Percentiles rank a stretch among this genome's conserved stretches.
Conservation (phyloP, 2,888 invertebrate genomes). For the Nineta flava region DNA sequence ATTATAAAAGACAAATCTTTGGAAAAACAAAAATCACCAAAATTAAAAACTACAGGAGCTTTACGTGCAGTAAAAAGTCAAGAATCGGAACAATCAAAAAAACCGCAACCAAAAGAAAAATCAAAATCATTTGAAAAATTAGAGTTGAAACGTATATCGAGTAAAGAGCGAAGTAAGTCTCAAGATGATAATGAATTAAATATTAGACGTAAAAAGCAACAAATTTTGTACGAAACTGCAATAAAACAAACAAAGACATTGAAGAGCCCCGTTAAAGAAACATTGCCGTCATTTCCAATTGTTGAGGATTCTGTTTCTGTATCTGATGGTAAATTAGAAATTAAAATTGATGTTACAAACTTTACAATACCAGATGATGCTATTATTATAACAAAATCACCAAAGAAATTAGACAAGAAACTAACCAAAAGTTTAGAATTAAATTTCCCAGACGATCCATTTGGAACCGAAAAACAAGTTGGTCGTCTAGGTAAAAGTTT, state of each 20-base stretch:
- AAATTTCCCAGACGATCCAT: constrained; percentile 29
- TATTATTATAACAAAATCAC: constrained; percentile 58
- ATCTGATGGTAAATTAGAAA: constrained; percentile 57
- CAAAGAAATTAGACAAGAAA: constrained; percentile 46
- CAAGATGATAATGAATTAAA: constrained; percentile 59
- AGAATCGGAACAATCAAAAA: constrained; percentile 37
- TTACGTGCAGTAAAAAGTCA: constrained; percentile 38
- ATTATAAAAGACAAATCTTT: constrained; percentile 29
- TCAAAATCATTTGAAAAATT: constrained; percentile 51
- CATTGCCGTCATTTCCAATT: constrained; percentile 51
- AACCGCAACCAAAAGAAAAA: constrained; percentile 39
- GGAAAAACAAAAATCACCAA: constrained; percentile 34
- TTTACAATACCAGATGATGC: constrained; percentile 41
- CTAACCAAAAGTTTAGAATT: constrained; percentile 47
- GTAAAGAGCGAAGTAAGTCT: constrained; percentile 52
- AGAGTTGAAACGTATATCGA: constrained; percentile 36
- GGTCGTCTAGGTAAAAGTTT: constrained; percentile 27
- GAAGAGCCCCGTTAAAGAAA: constrained; percentile 57
- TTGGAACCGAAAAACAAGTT: constrained; percentile 19
- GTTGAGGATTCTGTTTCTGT: constrained; percentile 59
- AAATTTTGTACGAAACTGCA: constrained; percentile 58
- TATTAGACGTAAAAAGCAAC: constrained; percentile 55
- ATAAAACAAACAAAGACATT: constrained; percentile 59
- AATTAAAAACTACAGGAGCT: constrained; percentile 18
- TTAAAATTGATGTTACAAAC: constrained; percentile 46